Conservation (phyloP, 2,888 invertebrate genomes). For the Empis stercorea region DNA sequence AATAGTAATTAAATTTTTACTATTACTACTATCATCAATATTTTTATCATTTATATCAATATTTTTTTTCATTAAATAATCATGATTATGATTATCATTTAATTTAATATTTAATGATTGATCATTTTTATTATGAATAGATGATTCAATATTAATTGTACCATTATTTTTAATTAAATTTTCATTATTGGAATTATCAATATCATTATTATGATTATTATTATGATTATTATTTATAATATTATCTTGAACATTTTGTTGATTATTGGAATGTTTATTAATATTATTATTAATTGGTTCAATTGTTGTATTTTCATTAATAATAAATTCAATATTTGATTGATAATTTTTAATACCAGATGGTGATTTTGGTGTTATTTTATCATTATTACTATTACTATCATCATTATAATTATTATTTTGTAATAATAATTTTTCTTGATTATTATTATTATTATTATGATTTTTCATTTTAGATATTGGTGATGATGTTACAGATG, state of each 20-base stretch:
- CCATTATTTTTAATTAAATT: slow-evolving; percentile 17
- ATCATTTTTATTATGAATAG: slow-evolving; percentile 3
- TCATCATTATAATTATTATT: not conserved
- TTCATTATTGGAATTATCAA: slow-evolving; percentile 7
- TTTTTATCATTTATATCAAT: not conserved
- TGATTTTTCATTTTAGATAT: not conserved
- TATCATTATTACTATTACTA: not conserved
- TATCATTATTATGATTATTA: slow-evolving; percentile 8
- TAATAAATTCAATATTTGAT: no score
- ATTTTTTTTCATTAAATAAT: not conserved
- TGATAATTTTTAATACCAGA: slow-evolving; percentile 1
- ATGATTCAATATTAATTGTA: not conserved
- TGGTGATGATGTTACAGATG: not conserved
- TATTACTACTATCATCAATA: not conserved
- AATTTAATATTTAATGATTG: not conserved
- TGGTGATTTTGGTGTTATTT: not conserved
- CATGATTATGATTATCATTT: not conserved
- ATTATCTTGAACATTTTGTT: not conserved
- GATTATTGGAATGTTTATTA: no score
- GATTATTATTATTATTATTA: not conserved
- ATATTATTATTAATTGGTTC: not conserved
- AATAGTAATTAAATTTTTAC: slow-evolving; percentile 3
- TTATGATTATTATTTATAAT: not conserved
- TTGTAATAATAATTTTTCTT: not conserved
- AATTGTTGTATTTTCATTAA: not conserved